Percentiles rank a stretch among this genome's conserved stretches.
Evolutionary conservation across 2,888 invertebrate species (phyloP).

Genomic region (Leptopilina drosophilae): DNA sequence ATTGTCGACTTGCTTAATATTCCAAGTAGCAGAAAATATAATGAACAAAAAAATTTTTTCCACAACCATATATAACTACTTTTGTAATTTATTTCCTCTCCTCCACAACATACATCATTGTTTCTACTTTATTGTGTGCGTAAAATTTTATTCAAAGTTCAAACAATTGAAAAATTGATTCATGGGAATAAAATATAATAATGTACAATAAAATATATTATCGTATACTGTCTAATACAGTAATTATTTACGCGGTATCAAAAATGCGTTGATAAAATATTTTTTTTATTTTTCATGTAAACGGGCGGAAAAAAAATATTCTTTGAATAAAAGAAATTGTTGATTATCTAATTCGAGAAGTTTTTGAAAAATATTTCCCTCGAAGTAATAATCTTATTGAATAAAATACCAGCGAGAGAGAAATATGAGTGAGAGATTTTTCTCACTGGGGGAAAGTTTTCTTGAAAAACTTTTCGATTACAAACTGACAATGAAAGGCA

Average conservation of each 20-base stretch:
- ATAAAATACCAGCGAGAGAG: background rate
- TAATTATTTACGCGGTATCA: no score
- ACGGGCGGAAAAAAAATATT: background rate
- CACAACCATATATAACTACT: no score
- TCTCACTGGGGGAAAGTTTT: background rate
- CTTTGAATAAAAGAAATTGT: background rate
- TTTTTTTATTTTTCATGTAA: no score
- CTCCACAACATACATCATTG: no score
- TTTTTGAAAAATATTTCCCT: background rate
- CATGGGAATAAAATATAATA: no score
- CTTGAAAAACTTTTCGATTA: slow-evolving; percentile 22
- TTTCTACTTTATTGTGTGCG: no score
- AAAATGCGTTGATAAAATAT: background rate
- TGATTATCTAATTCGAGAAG: background rate
- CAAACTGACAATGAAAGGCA: slow-evolving; percentile 26
- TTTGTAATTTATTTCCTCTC: no score
- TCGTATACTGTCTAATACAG: no score
- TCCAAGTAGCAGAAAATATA: background rate
- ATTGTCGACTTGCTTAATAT: slow-evolving; percentile 10
- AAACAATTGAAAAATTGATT: no score
- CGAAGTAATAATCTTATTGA: background rate
- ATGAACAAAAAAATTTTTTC: no score
- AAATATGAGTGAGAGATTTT: slow-evolving; percentile 27
- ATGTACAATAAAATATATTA: no score
- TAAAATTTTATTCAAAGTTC: no score